phyloP scores from a whole-genome alignment of 1,140 invertebrate genomes.

The Drosophila santomea region DNA sequence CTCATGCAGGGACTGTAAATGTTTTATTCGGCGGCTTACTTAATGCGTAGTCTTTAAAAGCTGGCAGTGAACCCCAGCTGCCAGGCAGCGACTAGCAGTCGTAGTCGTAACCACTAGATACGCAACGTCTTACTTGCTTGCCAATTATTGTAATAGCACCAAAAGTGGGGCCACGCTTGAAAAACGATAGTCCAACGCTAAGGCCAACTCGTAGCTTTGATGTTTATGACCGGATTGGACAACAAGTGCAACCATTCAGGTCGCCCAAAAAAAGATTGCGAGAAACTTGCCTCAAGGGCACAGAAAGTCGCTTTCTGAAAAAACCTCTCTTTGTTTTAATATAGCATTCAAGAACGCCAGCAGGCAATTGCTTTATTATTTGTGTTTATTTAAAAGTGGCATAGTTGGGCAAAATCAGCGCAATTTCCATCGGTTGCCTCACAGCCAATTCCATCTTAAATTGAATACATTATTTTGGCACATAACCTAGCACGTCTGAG shows the following conservation, averaged over 20 bases:
- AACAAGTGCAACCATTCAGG: conserved; percentile 21
- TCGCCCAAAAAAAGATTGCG: conserved; percentile 17
- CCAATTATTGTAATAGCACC: conserved; percentile 7
- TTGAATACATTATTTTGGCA: conserved; percentile 33
- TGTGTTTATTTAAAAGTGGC: conserved; percentile 34
- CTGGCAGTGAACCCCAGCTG: conserved; percentile 52
- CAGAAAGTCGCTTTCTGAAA: conserved; percentile 4
- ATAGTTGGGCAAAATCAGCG: conserved; percentile 19
- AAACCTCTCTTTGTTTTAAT: conserved; percentile 4
- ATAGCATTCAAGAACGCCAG: conserved; percentile 21
- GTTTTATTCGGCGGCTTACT: conserved; percentile 23
- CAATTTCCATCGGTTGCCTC: conserved; percentile 6
- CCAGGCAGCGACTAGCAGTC: conserved; percentile 20
- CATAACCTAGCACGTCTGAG: conserved; percentile 44
- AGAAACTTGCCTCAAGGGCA: conserved; percentile 23
- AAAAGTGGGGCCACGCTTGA: conserved; percentile 46
- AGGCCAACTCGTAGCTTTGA: conserved; percentile 23
- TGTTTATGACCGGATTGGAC: neutral
- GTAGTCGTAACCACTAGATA: conserved; percentile 30
- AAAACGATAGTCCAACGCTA: conserved; percentile 13
- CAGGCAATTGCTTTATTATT: conserved; percentile 7
- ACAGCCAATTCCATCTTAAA: conserved; percentile 9
- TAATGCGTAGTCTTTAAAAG: conserved; percentile 15
- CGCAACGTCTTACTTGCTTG: conserved; percentile 28
- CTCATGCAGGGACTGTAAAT: conserved; percentile 29